These are phyloP conservation scores for Caenorhabditis sp. DNA, from an alignment of 2,888 invertebrate genomes.

Conservation along the genomic window DNA sequence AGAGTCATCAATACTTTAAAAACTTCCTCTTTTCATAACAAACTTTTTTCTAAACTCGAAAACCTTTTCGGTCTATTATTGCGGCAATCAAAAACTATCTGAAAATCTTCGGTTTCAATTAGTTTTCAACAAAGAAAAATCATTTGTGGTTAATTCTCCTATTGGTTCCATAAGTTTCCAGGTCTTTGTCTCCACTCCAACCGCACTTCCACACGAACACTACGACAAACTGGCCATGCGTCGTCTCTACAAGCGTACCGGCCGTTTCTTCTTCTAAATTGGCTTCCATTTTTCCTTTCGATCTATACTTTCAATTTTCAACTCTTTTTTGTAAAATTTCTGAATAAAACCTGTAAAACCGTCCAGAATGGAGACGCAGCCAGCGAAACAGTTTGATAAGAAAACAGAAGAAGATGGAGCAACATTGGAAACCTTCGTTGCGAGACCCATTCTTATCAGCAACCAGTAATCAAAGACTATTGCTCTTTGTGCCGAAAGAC, in stretches of 20 bases:
- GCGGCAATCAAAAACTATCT: background rate
- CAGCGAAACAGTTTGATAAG: conserved; percentile 18
- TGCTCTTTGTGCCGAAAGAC: conserved; percentile 63
- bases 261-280: conserved; percentile 78
- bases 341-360: conserved; percentile 19
- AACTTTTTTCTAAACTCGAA: too few relatives aligned
- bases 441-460: conserved; percentile 56
- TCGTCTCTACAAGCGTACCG: conserved; percentile 81
- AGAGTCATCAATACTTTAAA: too few relatives aligned
- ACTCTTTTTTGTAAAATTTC: conserved; percentile 2
- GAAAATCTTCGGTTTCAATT: too few relatives aligned
- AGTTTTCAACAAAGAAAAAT: too few relatives aligned
- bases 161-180: conserved; percentile 22
- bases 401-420: background rate
- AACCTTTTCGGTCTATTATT: background rate
- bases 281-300: conserved; percentile 49
- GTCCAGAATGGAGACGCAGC: conserved; percentile 22
- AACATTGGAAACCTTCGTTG: conserved; percentile 18
- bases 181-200: conserved; percentile 70
- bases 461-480: conserved; percentile 65
- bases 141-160: too few relatives aligned
- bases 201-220: conserved; percentile 70
- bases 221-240: conserved; percentile 74
- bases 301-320: conserved; percentile 23
- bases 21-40: too few relatives aligned